Evolutionary conservation across 2,113 vertebrate species (phyloP), one percentile per base, ranked within the genome.

Genomic region (Larimichthys polyactis): DNA sequence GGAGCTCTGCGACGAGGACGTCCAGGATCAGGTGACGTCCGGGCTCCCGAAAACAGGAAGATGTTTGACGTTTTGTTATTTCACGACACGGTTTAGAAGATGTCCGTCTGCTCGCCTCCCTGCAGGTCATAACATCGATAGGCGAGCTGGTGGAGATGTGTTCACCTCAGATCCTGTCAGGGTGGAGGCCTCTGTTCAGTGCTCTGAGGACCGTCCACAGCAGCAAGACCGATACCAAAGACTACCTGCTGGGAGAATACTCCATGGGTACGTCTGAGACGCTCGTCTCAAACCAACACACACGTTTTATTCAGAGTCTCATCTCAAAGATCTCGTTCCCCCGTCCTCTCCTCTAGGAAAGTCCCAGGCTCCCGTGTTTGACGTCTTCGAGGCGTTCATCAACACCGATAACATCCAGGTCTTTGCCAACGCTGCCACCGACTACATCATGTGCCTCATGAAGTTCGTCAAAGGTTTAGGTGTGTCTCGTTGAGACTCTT

Each of bases 381-480:
- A 99, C 22, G 98, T 99, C 72, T 99, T 99, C 52, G 97, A 99
- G 94, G 98, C 98, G 0, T 99, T 99, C 92, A 96, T 99, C 87
- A 98, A 96, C 87, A 99, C 98, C 0, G 98, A 99, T 95, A 99
- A 97, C 95, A 97, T 99, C 93, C 98, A 99, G 86, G 98, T 99
- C 60, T 99, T 99, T 82, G 98, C 98, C 78, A 99, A 98, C 6
- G 98, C 98, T 0, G 97, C 98, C 89, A 98, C 97, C 0, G 98
- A 98, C 95, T 99, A 99, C 94, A 98, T 99, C 95, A 98, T 99
- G 97, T 99, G 98, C 94, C 98, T 99, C 94, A 97, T 99, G 97
- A 99, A 99, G 93, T 99, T 99, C 89, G 96, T 99, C 85, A 99
- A 99, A 93, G 98, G 98, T 60, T 93, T 99, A 91, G 98, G 98